Evolutionary conservation across 2,888 invertebrate genomes (phyloP).

Genomic region (Lasius fuliginosus): DNA sequence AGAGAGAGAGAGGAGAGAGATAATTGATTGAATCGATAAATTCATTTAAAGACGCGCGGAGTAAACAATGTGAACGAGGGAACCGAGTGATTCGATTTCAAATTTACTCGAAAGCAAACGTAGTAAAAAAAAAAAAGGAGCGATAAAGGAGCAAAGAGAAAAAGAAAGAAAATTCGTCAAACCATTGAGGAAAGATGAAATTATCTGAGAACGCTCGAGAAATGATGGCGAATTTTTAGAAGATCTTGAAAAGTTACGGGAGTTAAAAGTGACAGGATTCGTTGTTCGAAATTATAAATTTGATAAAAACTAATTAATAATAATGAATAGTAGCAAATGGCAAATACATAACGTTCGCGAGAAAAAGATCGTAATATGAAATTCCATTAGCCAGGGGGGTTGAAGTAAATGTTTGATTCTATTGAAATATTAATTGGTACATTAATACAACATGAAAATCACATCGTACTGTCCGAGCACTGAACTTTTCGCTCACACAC

Average conservation of each 20-base stretch:
- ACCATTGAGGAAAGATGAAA: neutral
- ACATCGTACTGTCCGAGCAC: neutral
- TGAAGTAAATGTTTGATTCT: neutral
- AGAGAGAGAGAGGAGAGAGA: slow-evolving; percentile 2
- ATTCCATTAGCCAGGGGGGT: neutral
- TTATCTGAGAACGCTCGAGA: neutral
- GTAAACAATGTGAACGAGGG: slow-evolving; percentile 22
- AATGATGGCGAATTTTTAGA: neutral
- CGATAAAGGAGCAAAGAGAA: neutral
- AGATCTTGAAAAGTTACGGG: neutral
- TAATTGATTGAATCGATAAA: slow-evolving; percentile 48
- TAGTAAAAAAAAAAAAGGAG: neutral
- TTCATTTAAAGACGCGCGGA: slow-evolving; percentile 44
- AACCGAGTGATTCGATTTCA: slow-evolving; percentile 14
- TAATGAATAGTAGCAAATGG: neutral
- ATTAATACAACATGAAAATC: neutral
- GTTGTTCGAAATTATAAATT: neutral
- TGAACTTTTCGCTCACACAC: neutral
- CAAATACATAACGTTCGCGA: neutral
- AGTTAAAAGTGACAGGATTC: neutral
- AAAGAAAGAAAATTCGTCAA: neutral
- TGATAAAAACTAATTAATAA: neutral
- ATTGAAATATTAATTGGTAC: slow-evolving; percentile 4
- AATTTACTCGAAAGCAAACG: neutral
- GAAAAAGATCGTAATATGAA: slow-evolving; percentile 13